Evolutionary conservation across 2,113 vertebrate species (phyloP).

Genomic region (Merops nubicus): DNA sequence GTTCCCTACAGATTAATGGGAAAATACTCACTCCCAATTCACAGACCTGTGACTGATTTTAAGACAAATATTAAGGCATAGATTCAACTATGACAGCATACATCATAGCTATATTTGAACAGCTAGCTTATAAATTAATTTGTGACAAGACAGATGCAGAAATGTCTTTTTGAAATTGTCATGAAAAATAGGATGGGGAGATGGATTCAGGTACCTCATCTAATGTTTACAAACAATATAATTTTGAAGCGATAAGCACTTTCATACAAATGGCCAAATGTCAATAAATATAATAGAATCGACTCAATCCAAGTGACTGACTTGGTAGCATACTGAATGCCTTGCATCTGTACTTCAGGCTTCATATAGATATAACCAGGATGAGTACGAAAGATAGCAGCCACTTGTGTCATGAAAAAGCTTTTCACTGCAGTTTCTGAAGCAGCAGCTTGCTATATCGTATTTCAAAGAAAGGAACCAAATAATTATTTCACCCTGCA

Average conservation of each 20-base stretch:
- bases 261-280: not conserved
- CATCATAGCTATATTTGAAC: not conserved
- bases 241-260: not conserved
- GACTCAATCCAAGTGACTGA: not conserved
- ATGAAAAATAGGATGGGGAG: not conserved
- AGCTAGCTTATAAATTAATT: not conserved
- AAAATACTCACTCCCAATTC: not conserved
- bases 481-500: not conserved
- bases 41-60: not conserved
- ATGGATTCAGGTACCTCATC: fast-evolving
- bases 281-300: not conserved
- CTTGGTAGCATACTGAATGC: not conserved
- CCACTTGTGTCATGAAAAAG: conserved; percentile 19
- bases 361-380: not conserved
- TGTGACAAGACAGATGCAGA: not conserved
- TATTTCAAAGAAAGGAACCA: not conserved
- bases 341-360: not conserved
- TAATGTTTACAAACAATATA: not conserved
- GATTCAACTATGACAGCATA: not conserved
- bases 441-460: not conserved
- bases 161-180: not conserved
- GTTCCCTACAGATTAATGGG: not conserved
- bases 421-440: not conserved
- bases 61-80: not conserved
- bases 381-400: not conserved